Percentiles rank a stretch among this genome's conserved stretches.
Evolutionary conservation across 2,113 vertebrate genomes (phyloP).

Genomic region (Sitta europaea): DNA sequence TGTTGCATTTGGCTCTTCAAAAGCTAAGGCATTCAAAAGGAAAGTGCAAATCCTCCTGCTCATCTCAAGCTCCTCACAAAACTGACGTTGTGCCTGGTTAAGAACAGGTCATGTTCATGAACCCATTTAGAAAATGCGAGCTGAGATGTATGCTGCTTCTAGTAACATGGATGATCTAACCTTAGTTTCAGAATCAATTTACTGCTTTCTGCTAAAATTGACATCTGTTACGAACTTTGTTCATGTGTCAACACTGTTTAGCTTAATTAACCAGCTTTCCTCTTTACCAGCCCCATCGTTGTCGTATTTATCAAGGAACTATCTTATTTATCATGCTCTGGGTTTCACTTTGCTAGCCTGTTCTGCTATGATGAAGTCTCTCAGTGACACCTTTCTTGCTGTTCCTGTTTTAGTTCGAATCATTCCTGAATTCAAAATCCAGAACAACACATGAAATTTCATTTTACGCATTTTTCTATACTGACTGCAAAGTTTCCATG

Average conservation of each 20-base stretch:
- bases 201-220: background rate
- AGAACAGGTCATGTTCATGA: background rate
- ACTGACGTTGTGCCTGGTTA: rapidly evolving
- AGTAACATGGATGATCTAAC: background rate
- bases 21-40: background rate
- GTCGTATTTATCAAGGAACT: background rate
- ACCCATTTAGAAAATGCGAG: background rate
- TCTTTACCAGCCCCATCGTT: background rate
- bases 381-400: background rate
- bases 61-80: background rate
- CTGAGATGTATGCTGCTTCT: background rate
- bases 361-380: background rate
- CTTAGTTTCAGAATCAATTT: background rate
- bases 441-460: background rate
- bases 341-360: background rate
- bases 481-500: background rate
- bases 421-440: background rate
- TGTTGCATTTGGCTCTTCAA: background rate
- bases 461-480: background rate
- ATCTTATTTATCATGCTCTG: background rate
- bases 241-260: background rate
- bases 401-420: background rate
- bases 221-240: background rate
- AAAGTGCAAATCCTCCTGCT: background rate
- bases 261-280: background rate